phyloP scores from a whole-genome alignment of 2,797 vertebrate genomes.

The Lacerta bilineata region DNA sequence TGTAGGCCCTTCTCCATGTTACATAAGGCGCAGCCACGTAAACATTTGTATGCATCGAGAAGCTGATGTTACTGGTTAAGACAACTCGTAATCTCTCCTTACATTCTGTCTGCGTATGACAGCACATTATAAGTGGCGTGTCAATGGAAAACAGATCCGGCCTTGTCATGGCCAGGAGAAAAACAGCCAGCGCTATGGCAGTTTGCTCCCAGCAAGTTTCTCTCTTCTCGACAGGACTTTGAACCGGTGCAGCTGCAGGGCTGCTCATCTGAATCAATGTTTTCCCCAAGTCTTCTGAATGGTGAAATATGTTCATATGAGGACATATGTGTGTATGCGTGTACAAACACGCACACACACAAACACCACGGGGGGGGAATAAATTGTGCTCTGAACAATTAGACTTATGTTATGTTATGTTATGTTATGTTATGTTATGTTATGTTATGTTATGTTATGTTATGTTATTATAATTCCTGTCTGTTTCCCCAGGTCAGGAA shows the following conservation, averaged over 20 bases:
- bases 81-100: slow-evolving; percentile 53
- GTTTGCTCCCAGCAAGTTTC: slow-evolving; percentile 70
- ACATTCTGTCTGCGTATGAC: slow-evolving; percentile 62
- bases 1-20: not conserved
- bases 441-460: no score
- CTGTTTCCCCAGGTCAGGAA: no score
- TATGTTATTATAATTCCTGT: no score
- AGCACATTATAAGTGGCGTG: slow-evolving; percentile 62
- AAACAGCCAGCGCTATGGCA: not conserved
- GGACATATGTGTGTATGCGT: slow-evolving; percentile 25
- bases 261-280: slow-evolving; percentile 62
- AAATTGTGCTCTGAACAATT: not conserved
- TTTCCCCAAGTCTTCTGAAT: slow-evolving; percentile 57
- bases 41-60: slow-evolving; percentile 32
- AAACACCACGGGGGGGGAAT: not conserved
- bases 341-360: not conserved
- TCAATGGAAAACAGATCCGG: slow-evolving; percentile 69
- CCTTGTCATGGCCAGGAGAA: slow-evolving; percentile 61
- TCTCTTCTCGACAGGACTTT: slow-evolving; percentile 68
- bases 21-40: slow-evolving; percentile 29
- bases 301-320: slow-evolving; percentile 57
- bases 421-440: no score
- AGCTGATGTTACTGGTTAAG: slow-evolving; percentile 53
- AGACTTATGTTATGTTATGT: no score
- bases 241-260: slow-evolving; percentile 67